phyloP scores from a whole-genome alignment of 2,113 vertebrate genomes.

The Diglossa brunneiventris region DNA sequence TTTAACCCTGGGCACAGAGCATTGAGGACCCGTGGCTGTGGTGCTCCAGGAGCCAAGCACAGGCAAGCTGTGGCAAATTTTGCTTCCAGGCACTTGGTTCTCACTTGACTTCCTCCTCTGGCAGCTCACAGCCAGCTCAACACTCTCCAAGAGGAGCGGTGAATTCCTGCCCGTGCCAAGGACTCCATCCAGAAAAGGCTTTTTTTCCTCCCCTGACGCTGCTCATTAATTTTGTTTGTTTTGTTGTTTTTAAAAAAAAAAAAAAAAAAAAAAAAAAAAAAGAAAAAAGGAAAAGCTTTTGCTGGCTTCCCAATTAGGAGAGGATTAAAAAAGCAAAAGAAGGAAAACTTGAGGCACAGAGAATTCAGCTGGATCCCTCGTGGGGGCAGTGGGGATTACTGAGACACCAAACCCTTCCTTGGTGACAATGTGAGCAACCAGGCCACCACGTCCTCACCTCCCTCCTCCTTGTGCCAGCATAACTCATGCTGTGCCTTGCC shows the following conservation, averaged over 20 bases:
- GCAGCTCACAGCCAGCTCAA: background rate
- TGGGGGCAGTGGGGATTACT: background rate
- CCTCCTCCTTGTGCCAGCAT: background rate
- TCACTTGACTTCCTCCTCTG: slow-evolving; percentile 2
- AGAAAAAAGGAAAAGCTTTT: background rate
- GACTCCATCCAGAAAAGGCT: background rate
- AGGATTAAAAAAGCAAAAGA: background rate
- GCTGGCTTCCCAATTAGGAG: background rate
- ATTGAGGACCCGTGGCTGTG: background rate
- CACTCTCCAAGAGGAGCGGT: background rate
- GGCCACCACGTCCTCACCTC: background rate
- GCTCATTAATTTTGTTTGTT: slow-evolving; percentile 25
- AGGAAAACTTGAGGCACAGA: background rate
- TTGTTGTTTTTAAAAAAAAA: background rate
- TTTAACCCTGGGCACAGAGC: background rate
- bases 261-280: background rate
- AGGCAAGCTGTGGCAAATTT: background rate
- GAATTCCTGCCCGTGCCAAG: background rate
- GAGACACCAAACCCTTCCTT: background rate
- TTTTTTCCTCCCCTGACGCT: background rate
- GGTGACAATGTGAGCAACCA: rapidly evolving
- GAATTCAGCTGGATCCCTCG: background rate
- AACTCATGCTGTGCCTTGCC: background rate
- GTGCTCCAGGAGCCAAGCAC: background rate
- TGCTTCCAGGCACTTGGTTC: slow-evolving; percentile 2